Evolutionary conservation across 2,888 invertebrate species (phyloP).

Genomic region (Steinernema scapterisci): DNA sequence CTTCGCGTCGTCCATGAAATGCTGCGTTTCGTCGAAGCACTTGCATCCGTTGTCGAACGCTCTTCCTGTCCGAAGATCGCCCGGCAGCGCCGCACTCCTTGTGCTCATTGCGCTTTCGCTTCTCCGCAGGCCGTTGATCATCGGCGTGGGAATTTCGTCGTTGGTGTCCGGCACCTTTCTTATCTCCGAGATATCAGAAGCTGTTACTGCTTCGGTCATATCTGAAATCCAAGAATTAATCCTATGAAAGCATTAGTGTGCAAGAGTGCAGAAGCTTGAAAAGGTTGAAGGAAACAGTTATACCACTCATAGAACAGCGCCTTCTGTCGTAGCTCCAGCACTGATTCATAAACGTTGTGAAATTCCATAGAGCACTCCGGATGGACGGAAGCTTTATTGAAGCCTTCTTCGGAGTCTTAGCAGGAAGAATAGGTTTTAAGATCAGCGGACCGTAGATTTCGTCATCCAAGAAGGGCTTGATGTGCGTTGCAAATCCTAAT

Average conservation of each 20-base stretch:
- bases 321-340: background rate
- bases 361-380: no score
- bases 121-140: slow-evolving; percentile 18
- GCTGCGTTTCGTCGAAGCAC: slow-evolving; percentile 60
- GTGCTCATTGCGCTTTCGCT: slow-evolving; percentile 29
- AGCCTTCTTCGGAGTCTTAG: no score
- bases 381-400: no score
- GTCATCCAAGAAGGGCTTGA: no score
- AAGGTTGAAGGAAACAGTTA: background rate
- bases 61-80: slow-evolving; percentile 74
- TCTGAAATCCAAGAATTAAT: background rate
- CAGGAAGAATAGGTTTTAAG: no score
- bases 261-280: background rate
- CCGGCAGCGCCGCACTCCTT: slow-evolving; percentile 4
- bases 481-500: no score
- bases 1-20: slow-evolving; percentile 22
- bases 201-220: background rate
- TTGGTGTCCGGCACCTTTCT: background rate
- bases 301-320: background rate
- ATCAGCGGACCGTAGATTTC: no score
- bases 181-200: background rate
- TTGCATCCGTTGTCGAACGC: slow-evolving; percentile 96
- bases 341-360: background rate
- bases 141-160: slow-evolving; percentile 18
- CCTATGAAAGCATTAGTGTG: background rate